A percentile compares a stretch with the other conserved stretches of the same genome.
These are phyloP conservation scores for Eulemur rufifrons DNA, from an alignment of 2,113 vertebrate genomes.

Conservation along the genomic window DNA sequence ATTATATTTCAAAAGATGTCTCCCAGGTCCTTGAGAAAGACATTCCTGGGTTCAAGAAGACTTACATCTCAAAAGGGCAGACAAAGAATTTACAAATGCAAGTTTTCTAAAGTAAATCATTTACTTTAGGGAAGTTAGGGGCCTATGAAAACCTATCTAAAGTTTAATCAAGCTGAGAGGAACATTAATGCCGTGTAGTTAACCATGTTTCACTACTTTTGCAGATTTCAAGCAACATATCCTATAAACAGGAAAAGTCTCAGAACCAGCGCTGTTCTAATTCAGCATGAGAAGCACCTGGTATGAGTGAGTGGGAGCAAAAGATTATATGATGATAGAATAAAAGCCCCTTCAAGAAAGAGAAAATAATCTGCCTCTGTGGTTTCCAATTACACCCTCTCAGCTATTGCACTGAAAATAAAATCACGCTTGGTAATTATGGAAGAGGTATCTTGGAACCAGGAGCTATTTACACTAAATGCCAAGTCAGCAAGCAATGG, in stretches of 20 bases:
- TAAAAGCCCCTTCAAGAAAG: constrained; percentile 18
- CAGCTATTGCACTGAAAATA: constrained; percentile 61
- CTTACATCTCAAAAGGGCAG: background rate
- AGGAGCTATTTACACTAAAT: constrained; percentile 52
- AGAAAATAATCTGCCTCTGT: constrained; percentile 46
- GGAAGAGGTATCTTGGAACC: constrained; percentile 46
- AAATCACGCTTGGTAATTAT: constrained; percentile 61
- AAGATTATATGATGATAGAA: constrained; percentile 9
- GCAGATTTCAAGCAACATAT: background rate
- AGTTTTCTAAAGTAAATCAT: background rate
- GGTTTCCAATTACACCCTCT: constrained; percentile 57
- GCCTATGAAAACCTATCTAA: background rate
- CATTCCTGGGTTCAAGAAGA: background rate
- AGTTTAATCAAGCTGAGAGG: background rate
- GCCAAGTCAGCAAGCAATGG: constrained; percentile 56
- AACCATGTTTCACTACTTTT: background rate
- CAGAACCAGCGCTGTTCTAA: background rate
- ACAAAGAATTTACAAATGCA: background rate
- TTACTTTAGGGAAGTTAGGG: background rate
- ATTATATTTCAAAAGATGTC: background rate
- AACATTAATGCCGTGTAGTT: background rate
- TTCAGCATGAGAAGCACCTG: background rate
- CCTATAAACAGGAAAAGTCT: background rate
- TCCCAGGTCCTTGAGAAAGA: background rate
- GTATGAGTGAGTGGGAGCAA: constrained; percentile 21